Conservation (phyloP, 2,888 invertebrate species). For the Phanerotoma sp. region DNA sequence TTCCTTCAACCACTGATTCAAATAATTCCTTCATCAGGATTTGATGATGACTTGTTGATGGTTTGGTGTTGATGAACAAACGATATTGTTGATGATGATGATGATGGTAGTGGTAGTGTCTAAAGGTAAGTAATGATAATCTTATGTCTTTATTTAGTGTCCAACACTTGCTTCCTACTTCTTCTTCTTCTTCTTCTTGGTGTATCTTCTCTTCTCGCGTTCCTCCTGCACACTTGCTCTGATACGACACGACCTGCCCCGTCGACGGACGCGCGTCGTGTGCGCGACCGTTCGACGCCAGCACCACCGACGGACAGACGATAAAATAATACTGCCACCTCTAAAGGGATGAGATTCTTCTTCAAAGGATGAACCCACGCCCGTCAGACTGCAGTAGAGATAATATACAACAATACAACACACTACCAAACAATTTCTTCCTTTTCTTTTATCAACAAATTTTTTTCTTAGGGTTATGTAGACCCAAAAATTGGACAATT, state of each 20-base stretch:
- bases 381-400: not conserved
- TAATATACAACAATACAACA: not conserved
- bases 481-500: too few species aligned
- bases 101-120: too few species aligned
- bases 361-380: conserved; percentile 1
- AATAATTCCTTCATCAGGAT: too few species aligned
- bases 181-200: not conserved
- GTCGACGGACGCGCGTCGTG: conserved; percentile 26
- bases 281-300: conserved; percentile 21
- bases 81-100: too few species aligned
- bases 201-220: not conserved
- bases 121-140: too few species aligned
- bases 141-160: too few species aligned
- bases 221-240: conserved; percentile 6
- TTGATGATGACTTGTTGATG: too few species aligned
- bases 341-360: not conserved
- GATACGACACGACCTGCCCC: conserved; percentile 19
- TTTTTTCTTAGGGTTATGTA: not conserved
- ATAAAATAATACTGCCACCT: conserved; percentile 13
- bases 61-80: too few species aligned
- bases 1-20: too few species aligned
- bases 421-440: too few species aligned
- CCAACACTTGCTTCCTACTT: not conserved
- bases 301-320: conserved; percentile 14
- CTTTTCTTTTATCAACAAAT: not conserved